Percentiles rank a stretch among this genome's conserved stretches.
Evolutionary conservation across 64 coral and sea anemone species (phyloP).

Genomic region (Anthopleura sola): DNA sequence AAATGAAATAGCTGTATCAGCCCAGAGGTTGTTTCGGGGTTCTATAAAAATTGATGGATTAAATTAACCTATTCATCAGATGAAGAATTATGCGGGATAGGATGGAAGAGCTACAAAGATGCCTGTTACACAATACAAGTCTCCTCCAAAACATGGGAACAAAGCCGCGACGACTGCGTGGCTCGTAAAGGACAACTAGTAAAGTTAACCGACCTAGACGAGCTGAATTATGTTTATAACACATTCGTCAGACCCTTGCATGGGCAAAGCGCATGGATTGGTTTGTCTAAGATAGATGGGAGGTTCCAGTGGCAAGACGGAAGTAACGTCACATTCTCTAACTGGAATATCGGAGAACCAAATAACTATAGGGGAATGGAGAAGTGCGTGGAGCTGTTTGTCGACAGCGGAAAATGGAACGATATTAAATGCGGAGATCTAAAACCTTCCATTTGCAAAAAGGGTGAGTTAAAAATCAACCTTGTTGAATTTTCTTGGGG

Average conservation of each 20-base stretch:
- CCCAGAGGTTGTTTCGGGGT: too few relatives aligned
- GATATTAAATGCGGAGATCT: slow-evolving; percentile 37
- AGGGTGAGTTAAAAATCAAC: slow-evolving; percentile 22
- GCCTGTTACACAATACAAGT: slow-evolving; percentile 61
- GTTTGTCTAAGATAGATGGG: slow-evolving; percentile 16
- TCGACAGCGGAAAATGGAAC: slow-evolving; percentile 61
- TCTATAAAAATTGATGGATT: too few relatives aligned
- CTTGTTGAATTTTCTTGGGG: not conserved
- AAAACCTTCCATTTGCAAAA: slow-evolving; percentile 65
- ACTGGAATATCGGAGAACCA: slow-evolving; percentile 64
- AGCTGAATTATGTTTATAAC: slow-evolving; percentile 50
- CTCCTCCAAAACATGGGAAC: slow-evolving; percentile 26
- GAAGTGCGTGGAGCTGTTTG: slow-evolving; percentile 59
- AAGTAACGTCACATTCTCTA: slow-evolving; percentile 31
- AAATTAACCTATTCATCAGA: slow-evolving; percentile 12
- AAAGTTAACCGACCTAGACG: slow-evolving; percentile 26
- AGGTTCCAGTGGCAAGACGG: slow-evolving; percentile 55
- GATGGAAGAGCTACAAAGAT: slow-evolving; percentile 45
- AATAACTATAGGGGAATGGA: slow-evolving; percentile 50
- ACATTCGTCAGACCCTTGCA: slow-evolving; percentile 62
- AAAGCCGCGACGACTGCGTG: slow-evolving; percentile 27
- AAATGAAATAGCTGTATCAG: too few relatives aligned
- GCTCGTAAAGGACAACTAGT: slow-evolving; percentile 26
- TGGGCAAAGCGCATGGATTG: slow-evolving; percentile 65
- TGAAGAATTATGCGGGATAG: slow-evolving; percentile 60